A percentile compares a stretch with the other conserved stretches of the same genome.
Evolutionary conservation across 1,140 invertebrate species (phyloP).

Genomic region (Forficula auricularia): DNA sequence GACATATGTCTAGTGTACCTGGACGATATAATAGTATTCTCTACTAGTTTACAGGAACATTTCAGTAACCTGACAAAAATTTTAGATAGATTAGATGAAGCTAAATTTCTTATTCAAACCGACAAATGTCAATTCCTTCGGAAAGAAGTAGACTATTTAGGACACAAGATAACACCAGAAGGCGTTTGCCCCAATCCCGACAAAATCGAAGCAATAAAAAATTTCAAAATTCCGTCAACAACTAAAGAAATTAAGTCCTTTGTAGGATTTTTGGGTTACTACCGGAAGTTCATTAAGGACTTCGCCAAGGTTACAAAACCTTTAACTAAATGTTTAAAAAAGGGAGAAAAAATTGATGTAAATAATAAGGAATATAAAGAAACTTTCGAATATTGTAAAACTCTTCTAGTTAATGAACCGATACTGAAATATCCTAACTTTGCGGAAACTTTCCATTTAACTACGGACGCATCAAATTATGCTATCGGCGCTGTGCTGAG

Average conservation of each 20-base stretch:
- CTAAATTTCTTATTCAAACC: slow-evolving; percentile 13
- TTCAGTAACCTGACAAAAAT: slow-evolving; percentile 6
- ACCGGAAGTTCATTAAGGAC: slow-evolving; percentile 15
- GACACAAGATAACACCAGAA: slow-evolving; percentile 11
- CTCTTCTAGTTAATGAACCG: slow-evolving; percentile 8
- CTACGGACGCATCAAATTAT: slow-evolving; percentile 17
- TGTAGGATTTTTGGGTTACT: slow-evolving; percentile 17
- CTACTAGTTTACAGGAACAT: background rate
- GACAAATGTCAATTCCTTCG: slow-evolving; percentile 14
- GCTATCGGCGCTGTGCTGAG: slow-evolving; percentile 15
- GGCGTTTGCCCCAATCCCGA: slow-evolving; percentile 13
- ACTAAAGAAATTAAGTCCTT: slow-evolving; percentile 18
- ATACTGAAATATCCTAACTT: slow-evolving; percentile 19
- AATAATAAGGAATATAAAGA: slow-evolving; percentile 5
- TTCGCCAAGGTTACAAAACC: slow-evolving; percentile 19
- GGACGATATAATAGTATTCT: slow-evolving; percentile 17
- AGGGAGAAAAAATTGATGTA: slow-evolving; percentile 14
- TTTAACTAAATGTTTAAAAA: slow-evolving; percentile 17
- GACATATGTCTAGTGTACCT: slow-evolving; percentile 18
- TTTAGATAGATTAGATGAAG: slow-evolving; percentile 8
- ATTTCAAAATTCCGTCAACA: slow-evolving; percentile 17
- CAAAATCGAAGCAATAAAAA: slow-evolving; percentile 16
- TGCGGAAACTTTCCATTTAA: slow-evolving; percentile 18
- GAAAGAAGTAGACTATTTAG: slow-evolving; percentile 12
- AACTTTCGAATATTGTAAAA: slow-evolving; percentile 10